phyloP scores from a whole-genome alignment of 2,113 vertebrate species.

The Lagopus leucura region DNA sequence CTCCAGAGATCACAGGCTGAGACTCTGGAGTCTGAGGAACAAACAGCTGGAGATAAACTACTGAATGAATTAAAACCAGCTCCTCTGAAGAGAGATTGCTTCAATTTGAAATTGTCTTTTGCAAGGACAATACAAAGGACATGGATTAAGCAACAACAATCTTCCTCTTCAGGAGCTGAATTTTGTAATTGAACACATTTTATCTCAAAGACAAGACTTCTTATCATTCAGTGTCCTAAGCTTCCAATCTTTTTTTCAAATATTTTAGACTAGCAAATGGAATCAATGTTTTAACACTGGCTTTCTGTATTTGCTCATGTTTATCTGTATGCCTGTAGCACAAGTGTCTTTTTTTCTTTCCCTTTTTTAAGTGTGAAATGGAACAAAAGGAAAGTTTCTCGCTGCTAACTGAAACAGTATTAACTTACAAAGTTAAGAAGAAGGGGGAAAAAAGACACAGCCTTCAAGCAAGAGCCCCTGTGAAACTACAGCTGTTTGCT shows the following conservation, averaged over 20 bases:
- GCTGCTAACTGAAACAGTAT: not conserved
- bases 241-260: not conserved
- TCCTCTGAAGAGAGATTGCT: not conserved
- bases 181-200: not conserved
- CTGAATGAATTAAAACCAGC: not conserved
- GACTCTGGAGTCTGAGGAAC: not conserved
- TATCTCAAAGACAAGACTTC: not conserved
- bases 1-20: not conserved
- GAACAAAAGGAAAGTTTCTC: not conserved
- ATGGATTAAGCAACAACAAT: not conserved
- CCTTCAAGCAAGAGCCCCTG: not conserved
- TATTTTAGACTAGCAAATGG: not conserved
- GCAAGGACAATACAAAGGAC: not conserved
- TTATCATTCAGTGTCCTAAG: not conserved
- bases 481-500: not conserved
- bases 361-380: not conserved
- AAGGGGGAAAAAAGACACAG: not conserved
- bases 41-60: not conserved
- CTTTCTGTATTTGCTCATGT: not conserved
- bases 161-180: not conserved
- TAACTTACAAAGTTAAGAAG: not conserved
- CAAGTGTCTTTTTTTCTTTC: not conserved
- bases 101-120: not conserved
- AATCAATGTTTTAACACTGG: not conserved
- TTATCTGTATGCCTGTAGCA: not conserved